Conservation (phyloP, 2,888 invertebrate genomes). For the Aphidius colemani region DNA sequence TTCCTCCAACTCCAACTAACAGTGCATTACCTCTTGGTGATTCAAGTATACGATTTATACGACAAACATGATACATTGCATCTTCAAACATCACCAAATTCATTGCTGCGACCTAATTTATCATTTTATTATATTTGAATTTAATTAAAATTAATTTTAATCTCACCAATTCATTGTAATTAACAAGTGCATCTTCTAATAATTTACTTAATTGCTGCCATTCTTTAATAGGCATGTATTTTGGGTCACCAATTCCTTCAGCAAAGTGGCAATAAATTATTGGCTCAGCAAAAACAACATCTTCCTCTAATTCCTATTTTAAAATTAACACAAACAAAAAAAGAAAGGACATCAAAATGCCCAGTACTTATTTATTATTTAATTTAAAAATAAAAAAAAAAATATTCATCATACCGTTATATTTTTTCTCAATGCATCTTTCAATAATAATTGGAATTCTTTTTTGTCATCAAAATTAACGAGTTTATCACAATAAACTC, state of each 20-base stretch:
- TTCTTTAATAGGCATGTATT: conserved; percentile 79
- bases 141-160: background rate
- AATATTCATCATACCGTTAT: conserved; percentile 63
- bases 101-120: conserved; percentile 74
- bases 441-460: conserved; percentile 72
- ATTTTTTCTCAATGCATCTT: conserved; percentile 79
- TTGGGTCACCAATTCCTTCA: conserved; percentile 87
- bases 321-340: too few relatives aligned
- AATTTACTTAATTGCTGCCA: conserved; percentile 75
- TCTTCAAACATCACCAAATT: conserved; percentile 94
- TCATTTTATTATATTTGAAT: background rate
- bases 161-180: conserved; percentile 82
- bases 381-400: background rate
- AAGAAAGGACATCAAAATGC: background rate
- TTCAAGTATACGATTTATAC: conserved; percentile 91
- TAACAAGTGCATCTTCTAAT: conserved; percentile 77
- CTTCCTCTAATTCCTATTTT: conserved; percentile 73
- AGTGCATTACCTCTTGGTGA: conserved; percentile 90
- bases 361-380: too few relatives aligned
- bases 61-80: conserved; percentile 90
- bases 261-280: conserved; percentile 93
- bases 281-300: conserved; percentile 72
- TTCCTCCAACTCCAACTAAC: conserved; percentile 92
- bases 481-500: conserved; percentile 91
- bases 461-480: conserved; percentile 70